Evolutionary conservation across 2,113 vertebrate species (phyloP).

Genomic region (Vidua macroura): DNA sequence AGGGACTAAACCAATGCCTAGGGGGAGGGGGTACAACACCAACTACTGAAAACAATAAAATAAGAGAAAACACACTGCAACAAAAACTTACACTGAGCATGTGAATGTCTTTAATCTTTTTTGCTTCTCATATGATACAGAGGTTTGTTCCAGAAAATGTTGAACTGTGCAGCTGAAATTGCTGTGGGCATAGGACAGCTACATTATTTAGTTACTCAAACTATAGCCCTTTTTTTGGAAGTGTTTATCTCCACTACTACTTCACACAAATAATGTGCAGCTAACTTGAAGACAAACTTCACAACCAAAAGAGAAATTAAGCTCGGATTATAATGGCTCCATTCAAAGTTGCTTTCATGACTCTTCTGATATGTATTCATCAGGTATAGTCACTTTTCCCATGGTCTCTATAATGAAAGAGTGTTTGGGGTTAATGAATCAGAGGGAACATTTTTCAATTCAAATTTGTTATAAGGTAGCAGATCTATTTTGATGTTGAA

Average conservation of each 20-base stretch:
- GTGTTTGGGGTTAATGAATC: not conserved
- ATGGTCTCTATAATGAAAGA: not conserved
- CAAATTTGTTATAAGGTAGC: not conserved
- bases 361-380: not conserved
- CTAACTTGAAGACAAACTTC: not conserved
- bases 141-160: not conserved
- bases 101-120: not conserved
- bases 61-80: too few species aligned
- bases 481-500: not conserved
- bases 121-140: not conserved
- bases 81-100: not conserved
- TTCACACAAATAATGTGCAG: not conserved
- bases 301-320: not conserved
- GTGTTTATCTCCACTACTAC: not conserved
- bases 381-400: not conserved
- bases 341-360: not conserved
- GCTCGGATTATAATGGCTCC: not conserved
- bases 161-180: not conserved
- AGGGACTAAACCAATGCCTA: too few species aligned
- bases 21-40: too few species aligned
- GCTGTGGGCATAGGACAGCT: not conserved
- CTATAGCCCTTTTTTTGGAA: not conserved
- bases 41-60: too few species aligned
- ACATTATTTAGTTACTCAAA: not conserved
- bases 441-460: not conserved